Percentiles rank a stretch among this genome's conserved stretches.
Conservation (phyloP, 2,113 vertebrate species). For the Felis chaus region DNA sequence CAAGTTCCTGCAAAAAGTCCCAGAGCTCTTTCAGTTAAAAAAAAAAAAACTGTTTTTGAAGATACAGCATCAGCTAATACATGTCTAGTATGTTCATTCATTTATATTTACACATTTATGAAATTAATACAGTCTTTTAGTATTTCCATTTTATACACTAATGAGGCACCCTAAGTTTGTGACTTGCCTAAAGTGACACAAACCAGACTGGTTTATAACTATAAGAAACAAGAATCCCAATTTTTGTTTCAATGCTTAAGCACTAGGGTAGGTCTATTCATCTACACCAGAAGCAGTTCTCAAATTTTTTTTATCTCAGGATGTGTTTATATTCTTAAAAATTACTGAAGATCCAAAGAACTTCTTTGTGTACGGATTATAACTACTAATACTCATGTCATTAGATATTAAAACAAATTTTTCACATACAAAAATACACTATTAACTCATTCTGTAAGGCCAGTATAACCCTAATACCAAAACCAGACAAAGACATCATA, state of each 20-base stretch:
- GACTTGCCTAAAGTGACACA: constrained; percentile 18
- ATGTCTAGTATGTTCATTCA: background rate
- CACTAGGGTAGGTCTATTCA: background rate
- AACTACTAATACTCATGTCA: background rate
- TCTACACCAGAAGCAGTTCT: background rate
- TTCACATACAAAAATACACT: background rate
- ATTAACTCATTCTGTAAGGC: background rate
- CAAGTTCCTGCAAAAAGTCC: constrained; percentile 8
- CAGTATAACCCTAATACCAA: background rate
- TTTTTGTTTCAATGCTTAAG: background rate
- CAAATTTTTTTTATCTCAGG: constrained; percentile 2
- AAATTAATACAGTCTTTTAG: background rate
- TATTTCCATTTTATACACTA: constrained; percentile 10
- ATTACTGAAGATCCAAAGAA: background rate
- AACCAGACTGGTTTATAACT: background rate
- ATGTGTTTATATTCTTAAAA: constrained; percentile 10
- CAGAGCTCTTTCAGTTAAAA: background rate
- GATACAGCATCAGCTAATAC: background rate
- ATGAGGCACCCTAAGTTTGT: background rate
- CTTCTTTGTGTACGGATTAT: background rate
- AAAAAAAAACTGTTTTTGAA: background rate
- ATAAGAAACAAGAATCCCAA: background rate
- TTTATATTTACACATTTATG: background rate
- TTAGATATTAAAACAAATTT: constrained; percentile 28
- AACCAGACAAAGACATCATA: background rate